Percentiles rank a stretch among this genome's conserved stretches.
These are phyloP conservation scores for Trachelus iudaicus DNA, from an alignment of 2,888 invertebrate species.

Conservation along the genomic window DNA sequence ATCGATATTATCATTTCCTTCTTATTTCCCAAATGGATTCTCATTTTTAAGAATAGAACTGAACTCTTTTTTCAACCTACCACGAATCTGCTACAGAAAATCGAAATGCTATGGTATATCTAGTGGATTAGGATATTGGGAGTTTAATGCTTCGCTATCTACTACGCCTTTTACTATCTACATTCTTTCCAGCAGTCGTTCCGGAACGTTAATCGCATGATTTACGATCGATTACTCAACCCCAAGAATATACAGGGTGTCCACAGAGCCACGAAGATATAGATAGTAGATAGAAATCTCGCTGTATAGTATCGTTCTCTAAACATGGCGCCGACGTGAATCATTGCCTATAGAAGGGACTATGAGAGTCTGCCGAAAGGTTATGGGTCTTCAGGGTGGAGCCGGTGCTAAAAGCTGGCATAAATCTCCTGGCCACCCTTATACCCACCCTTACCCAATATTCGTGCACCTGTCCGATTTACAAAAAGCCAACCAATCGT, in stretches of 20 bases:
- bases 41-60: not conserved
- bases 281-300: not conserved
- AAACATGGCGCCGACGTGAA: not conserved
- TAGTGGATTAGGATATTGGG: not conserved
- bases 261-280: too few species aligned
- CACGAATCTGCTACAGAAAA: not conserved
- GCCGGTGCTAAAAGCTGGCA: constrained; percentile 27
- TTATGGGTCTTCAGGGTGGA: constrained; percentile 19
- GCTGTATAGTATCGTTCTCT: not conserved
- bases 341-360: not conserved
- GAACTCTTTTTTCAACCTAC: not conserved
- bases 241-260: not conserved
- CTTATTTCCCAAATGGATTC: not conserved
- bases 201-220: not conserved
- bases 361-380: constrained; percentile 12
- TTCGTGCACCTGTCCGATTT: constrained; percentile 2
- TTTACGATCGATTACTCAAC: not conserved
- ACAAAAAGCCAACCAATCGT: not conserved
- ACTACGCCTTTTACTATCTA: not conserved
- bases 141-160: not conserved
- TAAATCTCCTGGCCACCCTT: constrained; percentile 25
- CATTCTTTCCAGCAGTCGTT: not conserved
- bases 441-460: constrained; percentile 2
- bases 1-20: not conserved
- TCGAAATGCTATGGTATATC: not conserved